These are phyloP conservation scores for Drosophila funebris DNA, from an alignment of 1,140 invertebrate species.

Conservation along the genomic window DNA sequence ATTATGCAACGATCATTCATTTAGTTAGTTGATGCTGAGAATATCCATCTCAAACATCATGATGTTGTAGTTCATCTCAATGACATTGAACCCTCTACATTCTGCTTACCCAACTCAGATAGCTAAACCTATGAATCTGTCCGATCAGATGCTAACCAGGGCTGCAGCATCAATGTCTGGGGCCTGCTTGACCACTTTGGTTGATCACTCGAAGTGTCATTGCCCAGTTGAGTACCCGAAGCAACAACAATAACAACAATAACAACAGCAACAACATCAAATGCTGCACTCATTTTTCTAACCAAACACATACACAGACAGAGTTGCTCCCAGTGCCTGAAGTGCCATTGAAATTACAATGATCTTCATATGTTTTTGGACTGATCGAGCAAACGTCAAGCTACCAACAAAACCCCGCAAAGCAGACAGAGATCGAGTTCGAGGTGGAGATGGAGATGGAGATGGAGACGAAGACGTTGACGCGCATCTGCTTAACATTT, in stretches of 20 bases:
- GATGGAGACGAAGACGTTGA: neutral
- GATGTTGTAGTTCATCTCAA: neutral
- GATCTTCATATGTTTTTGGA: slow-evolving; percentile 75
- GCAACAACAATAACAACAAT: no score
- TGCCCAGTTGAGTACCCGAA: slow-evolving; percentile 58
- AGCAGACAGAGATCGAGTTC: neutral
- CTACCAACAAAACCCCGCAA: slow-evolving; percentile 46
- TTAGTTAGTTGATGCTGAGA: neutral
- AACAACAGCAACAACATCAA: no score
- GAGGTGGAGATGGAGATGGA: neutral
- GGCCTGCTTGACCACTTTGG: slow-evolving; percentile 19
- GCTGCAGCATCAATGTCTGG: neutral
- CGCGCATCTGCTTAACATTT: slow-evolving; percentile 57
- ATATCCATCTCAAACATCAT: neutral
- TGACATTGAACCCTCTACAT: slow-evolving; percentile 11
- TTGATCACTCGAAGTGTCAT: slow-evolving; percentile 60
- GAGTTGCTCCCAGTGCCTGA: slow-evolving; percentile 41
- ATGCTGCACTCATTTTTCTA: slow-evolving; percentile 69
- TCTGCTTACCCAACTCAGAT: neutral
- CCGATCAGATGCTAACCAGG: slow-evolving; percentile 2
- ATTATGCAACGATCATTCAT: neutral
- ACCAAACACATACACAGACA: slow-evolving; percentile 27
- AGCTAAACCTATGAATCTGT: slow-evolving; percentile 5
- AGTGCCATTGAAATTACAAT: slow-evolving; percentile 81
- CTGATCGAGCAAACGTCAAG: slow-evolving; percentile 60